Base-by-base conservation (phyloP, 2,797 vertebrate genomes). In the Gymnothorax javanicus region DNA sequence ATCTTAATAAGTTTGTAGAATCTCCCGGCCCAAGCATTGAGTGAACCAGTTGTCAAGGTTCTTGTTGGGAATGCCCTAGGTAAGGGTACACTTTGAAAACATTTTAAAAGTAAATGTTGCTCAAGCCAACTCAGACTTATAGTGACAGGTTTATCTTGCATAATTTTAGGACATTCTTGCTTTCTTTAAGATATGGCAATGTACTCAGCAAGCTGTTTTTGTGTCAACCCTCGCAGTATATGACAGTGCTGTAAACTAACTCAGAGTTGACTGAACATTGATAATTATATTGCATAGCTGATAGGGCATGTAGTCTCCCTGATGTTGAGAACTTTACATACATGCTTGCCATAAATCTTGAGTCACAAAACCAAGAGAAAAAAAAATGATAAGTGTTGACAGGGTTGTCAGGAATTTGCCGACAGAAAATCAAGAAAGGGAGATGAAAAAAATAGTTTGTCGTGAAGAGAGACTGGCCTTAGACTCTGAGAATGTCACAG, bases 401-500 rank as follows among this genome's bases (percentile, higher is more conserved):
- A 86, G 93, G 90, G 93, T 96, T 96, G 95, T 95, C 92, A 94
- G 95, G 96, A 96, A 96, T 94, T 89, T 89, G 82, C 90, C 91
- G 94, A 92, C 50, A 96, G 96, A 95, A 95, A 97, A 97, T 96
- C 95, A 93, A 91, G 89, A 89, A 89, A 91, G 92, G 94, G 91
- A 87, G n/a, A 87, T 86, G 94, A 94, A 94, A 96, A 96, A 97
- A 97, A 97, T 95, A 95, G 95, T 96, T 96, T 94, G 95, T 96
- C 97, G 97, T 96, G 95, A 95, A 96, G 98, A 98, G 97, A 95
- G 97, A 98, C 97, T 97, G 96, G 95, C 96, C 96, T 97, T 96
- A 96, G 95, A 96, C 96, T 96, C 95, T 95, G 97, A 99, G 97
- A 99, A 99, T 99, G 98, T 99, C 98, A 99, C 97, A 96, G 98